Conservation (phyloP, 2,888 invertebrate genomes). For the Tholera decimalis region DNA sequence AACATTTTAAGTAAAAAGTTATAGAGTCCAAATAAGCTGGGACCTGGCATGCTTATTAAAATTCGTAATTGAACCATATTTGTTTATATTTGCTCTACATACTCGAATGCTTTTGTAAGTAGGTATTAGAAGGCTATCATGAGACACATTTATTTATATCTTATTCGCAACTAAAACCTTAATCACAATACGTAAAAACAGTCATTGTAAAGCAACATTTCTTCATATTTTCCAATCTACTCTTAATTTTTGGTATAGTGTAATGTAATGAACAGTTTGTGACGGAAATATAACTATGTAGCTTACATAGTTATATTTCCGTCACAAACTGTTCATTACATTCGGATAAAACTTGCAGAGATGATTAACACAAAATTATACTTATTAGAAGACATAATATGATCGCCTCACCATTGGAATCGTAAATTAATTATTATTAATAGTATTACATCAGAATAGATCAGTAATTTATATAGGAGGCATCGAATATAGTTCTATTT, state of each 20-base stretch:
- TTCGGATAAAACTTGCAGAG: too few relatives aligned
- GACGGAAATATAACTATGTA: too few relatives aligned
- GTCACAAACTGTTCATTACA: too few relatives aligned
- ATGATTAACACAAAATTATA: background rate
- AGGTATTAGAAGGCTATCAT: background rate
- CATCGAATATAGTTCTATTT: background rate
- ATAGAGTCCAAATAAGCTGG: too few relatives aligned
- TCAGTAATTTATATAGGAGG: background rate
- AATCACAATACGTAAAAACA: too few relatives aligned
- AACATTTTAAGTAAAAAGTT: too few relatives aligned
- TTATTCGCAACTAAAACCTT: background rate
- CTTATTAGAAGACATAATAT: background rate
- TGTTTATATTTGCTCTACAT: background rate
- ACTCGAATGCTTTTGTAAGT: background rate
- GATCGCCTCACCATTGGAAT: too few relatives aligned
- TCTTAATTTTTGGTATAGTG: too few relatives aligned
- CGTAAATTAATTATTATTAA: too few relatives aligned
- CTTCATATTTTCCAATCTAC: background rate
- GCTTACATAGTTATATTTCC: too few relatives aligned
- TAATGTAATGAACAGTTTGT: too few relatives aligned
- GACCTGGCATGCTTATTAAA: background rate
- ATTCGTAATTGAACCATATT: background rate
- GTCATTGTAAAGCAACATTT: background rate
- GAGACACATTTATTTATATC: background rate
- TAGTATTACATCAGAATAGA: background rate